Conservation (phyloP, 2,888 invertebrate genomes). For the Macrostomum cliftonense region DNA sequence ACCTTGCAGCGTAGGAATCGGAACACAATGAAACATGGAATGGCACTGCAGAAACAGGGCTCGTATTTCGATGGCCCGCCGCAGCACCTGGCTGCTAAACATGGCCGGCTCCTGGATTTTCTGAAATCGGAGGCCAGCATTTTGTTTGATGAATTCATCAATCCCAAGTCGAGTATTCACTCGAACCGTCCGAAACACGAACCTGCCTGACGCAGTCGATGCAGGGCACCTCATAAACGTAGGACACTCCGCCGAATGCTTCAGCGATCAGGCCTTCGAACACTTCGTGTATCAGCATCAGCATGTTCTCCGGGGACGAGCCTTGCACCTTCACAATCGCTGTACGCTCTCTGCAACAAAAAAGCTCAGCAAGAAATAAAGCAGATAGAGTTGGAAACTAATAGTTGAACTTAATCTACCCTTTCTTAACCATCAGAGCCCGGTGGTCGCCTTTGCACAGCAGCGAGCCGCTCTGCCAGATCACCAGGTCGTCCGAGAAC, state of each 20-base stretch:
- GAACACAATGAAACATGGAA: constrained; percentile 29
- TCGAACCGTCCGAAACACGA: no score
- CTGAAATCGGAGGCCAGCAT: constrained; percentile 13
- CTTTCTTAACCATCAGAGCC: constrained; percentile 26
- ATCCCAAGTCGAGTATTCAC: not conserved
- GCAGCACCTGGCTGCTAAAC: constrained; percentile 25
- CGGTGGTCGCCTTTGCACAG: constrained; percentile 31
- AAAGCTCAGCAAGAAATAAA: constrained; percentile 1
- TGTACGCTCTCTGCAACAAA: constrained; percentile 18
- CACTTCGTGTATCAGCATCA: constrained; percentile 34
- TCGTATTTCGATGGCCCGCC: constrained; percentile 26
- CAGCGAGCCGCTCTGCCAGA: constrained; percentile 36
- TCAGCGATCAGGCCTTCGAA: constrained; percentile 29
- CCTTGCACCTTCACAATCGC: constrained; percentile 26
- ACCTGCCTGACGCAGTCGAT: constrained; percentile 25
- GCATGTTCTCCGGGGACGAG: constrained; percentile 28
- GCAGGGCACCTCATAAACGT: constrained; percentile 32
- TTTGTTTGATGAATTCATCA: not conserved
- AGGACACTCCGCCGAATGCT: constrained; percentile 30
- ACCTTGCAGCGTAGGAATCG: constrained; percentile 30
- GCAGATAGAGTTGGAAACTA: not conserved
- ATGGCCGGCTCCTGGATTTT: constrained; percentile 25
- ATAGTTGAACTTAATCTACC: no score
- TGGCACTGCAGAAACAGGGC: constrained; percentile 35
- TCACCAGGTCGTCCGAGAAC: constrained; percentile 25